phyloP scores from a whole-genome alignment of 2,888 invertebrate genomes.

The Cerastis leucographa region DNA sequence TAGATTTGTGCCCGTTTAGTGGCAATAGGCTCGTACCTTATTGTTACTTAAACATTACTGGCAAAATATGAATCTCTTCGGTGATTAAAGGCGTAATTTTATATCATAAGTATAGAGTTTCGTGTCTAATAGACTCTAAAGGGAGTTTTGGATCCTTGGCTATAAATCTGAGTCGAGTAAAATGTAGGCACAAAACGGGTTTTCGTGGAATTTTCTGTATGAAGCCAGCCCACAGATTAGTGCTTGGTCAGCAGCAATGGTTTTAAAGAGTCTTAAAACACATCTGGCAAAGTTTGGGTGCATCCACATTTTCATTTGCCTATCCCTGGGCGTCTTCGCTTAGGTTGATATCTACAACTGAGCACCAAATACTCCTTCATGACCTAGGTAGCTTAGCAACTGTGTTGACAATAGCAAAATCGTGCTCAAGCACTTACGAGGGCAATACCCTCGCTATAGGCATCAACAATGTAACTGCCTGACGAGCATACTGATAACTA shows the following conservation, averaged over 20 bases:
- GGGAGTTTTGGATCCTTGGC: neutral
- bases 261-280: neutral
- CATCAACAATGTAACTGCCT: slow-evolving; percentile 5
- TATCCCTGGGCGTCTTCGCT: too few species aligned
- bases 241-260: neutral
- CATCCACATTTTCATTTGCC: too few species aligned
- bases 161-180: neutral
- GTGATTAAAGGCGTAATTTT: too few species aligned
- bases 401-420: neutral
- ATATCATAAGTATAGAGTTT: too few species aligned
- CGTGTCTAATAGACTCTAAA: neutral
- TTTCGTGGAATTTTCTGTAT: neutral
- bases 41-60: neutral
- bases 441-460: neutral
- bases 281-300: neutral
- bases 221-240: neutral
- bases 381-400: too few species aligned
- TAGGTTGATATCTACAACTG: neutral
- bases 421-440: neutral
- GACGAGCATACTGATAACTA: slow-evolving; percentile 27
- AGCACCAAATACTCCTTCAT: neutral
- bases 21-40: neutral
- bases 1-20: too few species aligned
- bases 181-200: neutral
- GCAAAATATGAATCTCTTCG: neutral